Evolutionary conservation across 1,140 invertebrate species (phyloP).

Genomic region (Drosophila nikananu): DNA sequence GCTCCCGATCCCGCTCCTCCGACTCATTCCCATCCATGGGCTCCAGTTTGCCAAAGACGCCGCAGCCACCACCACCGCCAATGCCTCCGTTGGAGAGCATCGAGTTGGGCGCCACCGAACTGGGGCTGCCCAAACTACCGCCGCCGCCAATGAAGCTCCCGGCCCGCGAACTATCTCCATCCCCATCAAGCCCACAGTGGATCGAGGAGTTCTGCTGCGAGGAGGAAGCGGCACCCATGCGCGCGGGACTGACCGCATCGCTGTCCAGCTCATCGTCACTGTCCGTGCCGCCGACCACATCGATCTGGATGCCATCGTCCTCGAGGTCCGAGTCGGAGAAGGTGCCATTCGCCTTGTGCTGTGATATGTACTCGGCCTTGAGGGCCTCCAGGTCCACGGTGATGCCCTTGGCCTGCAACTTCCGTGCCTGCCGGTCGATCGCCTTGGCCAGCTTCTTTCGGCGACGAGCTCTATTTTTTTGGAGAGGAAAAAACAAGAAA

Average conservation of each 20-base stretch:
- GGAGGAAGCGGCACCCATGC: conserved; percentile 73
- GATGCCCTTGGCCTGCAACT: conserved; percentile 95
- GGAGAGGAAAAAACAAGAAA: background rate
- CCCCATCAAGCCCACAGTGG: conserved; percentile 88
- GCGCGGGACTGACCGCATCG: conserved; percentile 86
- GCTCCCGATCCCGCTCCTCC: conserved; percentile 54
- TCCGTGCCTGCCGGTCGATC: conserved; percentile 95
- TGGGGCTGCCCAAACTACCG: conserved; percentile 85
- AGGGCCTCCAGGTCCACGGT: conserved; percentile 94
- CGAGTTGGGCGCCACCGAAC: conserved; percentile 49
- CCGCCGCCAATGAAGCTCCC: conserved; percentile 86
- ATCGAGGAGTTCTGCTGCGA: conserved; percentile 87
- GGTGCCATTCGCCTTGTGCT: conserved; percentile 88
- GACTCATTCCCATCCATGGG: conserved; percentile 53
- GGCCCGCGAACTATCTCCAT: conserved; percentile 85
- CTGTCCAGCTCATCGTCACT: conserved; percentile 87
- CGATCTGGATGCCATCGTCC: conserved; percentile 89
- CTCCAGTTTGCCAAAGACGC: conserved; percentile 36
- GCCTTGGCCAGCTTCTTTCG: conserved; percentile 97
- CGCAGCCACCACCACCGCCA: background rate
- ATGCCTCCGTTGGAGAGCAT: conserved; percentile 43
- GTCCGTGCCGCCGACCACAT: conserved; percentile 90
- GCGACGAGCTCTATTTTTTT: conserved; percentile 89
- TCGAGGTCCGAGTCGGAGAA: conserved; percentile 90
- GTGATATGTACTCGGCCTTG: conserved; percentile 92